These are phyloP conservation scores for Apostichopus californicus DNA, from an alignment of 35 echinoderm and acorn worm species.

Conservation along the genomic window DNA sequence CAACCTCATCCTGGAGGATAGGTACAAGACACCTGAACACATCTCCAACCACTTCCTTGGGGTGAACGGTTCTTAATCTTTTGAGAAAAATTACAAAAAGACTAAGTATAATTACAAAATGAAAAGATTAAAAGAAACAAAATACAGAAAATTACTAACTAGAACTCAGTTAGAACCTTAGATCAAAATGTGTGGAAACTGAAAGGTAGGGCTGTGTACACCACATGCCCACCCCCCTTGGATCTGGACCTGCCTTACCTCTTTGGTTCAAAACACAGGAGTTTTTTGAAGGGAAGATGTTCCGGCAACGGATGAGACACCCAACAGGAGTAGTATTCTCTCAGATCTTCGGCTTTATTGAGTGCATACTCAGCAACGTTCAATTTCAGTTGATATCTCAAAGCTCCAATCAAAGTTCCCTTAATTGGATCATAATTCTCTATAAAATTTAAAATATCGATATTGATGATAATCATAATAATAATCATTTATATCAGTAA, in stretches of 20 bases:
- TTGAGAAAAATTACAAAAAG: not conserved
- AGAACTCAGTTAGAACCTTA: too few species aligned
- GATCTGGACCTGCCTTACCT: slow-evolving; percentile 33
- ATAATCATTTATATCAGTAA: too few species aligned
- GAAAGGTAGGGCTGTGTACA: too few species aligned
- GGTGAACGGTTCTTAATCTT: slow-evolving; percentile 45
- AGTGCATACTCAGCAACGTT: slow-evolving; percentile 55
- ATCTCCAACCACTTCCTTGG: slow-evolving; percentile 85
- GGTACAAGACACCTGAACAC: slow-evolving; percentile 89
- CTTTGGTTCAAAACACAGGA: slow-evolving; percentile 94
- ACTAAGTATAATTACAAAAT: too few species aligned
- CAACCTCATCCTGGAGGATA: slow-evolving; percentile 71
- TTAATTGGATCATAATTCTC: slow-evolving; percentile 71
- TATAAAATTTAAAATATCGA: not conserved
- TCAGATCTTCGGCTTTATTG: slow-evolving; percentile 86
- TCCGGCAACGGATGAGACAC: slow-evolving; percentile 72
- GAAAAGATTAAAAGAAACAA: too few species aligned
- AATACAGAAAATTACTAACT: too few species aligned
- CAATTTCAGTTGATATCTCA: slow-evolving; percentile 63
- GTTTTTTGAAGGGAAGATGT: slow-evolving; percentile 72
- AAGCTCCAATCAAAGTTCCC: slow-evolving; percentile 83
- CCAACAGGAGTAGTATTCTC: slow-evolving; percentile 86
- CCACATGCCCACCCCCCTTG: too few species aligned
- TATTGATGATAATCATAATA: too few species aligned
- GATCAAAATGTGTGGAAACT: too few species aligned